Evolutionary conservation across 2,113 vertebrate species (phyloP).

Genomic region (Syngnathus scovelli): DNA sequence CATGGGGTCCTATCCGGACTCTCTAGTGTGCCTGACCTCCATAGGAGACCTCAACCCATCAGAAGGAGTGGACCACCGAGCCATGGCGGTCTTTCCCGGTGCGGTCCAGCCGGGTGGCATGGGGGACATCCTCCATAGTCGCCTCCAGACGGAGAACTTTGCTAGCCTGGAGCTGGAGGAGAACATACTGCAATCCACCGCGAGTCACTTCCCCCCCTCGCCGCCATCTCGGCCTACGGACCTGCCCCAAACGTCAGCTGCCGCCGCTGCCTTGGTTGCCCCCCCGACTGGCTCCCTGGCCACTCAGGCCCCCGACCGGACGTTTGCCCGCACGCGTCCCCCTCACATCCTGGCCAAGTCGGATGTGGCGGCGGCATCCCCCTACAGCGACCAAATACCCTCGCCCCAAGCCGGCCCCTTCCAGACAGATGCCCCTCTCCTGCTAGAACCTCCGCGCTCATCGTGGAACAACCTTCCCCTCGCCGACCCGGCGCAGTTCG

Average conservation of each 20-base stretch:
- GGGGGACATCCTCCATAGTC: conserved; percentile 89
- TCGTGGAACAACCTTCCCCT: conserved; percentile 90
- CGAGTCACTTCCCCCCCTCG: conserved; percentile 80
- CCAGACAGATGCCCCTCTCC: conserved; percentile 86
- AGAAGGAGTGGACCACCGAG: conserved; percentile 86
- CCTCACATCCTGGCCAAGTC: conserved; percentile 86
- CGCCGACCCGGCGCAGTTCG: conserved; percentile 86
- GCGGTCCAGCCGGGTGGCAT: conserved; percentile 80
- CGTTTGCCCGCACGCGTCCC: conserved; percentile 83
- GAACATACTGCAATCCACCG: conserved; percentile 85
- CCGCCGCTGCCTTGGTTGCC: conserved; percentile 71
- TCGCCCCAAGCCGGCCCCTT: conserved; percentile 86
- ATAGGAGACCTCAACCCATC: conserved; percentile 87
- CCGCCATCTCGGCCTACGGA: conserved; percentile 79
- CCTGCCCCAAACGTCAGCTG: conserved; percentile 70
- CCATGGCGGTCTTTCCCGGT: conserved; percentile 83
- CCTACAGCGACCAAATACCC: conserved; percentile 92
- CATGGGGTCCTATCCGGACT: conserved; percentile 82
- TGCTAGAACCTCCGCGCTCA: conserved; percentile 89
- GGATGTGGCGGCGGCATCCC: conserved; percentile 84
- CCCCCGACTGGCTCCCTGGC: conserved; percentile 72
- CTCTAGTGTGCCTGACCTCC: conserved; percentile 93
- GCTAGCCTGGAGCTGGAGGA: conserved; percentile 91
- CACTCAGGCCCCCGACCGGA: conserved; percentile 83
- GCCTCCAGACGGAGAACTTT: conserved; percentile 87